Conservation (phyloP, 2,888 invertebrate genomes). For the Archaeoteleia sp. region DNA sequence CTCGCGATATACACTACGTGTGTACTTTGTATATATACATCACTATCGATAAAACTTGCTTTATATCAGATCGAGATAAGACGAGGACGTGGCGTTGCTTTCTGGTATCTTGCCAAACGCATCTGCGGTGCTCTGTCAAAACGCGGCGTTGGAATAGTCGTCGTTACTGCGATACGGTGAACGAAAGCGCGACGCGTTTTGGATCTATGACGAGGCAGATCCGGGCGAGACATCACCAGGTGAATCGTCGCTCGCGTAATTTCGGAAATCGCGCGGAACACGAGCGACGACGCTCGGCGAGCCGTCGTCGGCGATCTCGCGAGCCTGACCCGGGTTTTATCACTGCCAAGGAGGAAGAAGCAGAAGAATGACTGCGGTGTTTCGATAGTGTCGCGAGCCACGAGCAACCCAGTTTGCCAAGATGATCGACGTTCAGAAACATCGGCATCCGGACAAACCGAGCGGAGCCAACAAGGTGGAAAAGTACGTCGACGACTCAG, state of each 20-base stretch:
- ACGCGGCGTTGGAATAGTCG: neutral
- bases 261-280: neutral
- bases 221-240: neutral
- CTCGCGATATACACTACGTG: conserved; percentile 30
- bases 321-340: conserved; percentile 24
- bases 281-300: neutral
- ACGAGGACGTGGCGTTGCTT: conserved; percentile 36
- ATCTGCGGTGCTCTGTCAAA: conserved; percentile 38
- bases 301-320: too few relatives aligned
- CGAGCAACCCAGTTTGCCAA: conserved; percentile 3
- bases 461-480: conserved; percentile 1
- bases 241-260: neutral
- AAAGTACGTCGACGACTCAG: conserved; percentile 5
- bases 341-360: conserved; percentile 5
- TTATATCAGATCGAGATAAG: conserved; percentile 50
- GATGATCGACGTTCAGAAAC: conserved; percentile 6
- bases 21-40: conserved; percentile 47
- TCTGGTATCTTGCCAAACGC: conserved; percentile 51
- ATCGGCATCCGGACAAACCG: conserved; percentile 1
- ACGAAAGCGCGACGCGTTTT: neutral
- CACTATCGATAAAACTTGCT: conserved; percentile 47
- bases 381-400: conserved; percentile 20
- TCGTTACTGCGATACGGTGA: neutral
- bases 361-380: conserved; percentile 31
- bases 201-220: neutral